Evolutionary conservation across 2,113 vertebrate genomes (phyloP), one percentile per base, ranked within the genome.

Genomic region (Menura novaehollandiae): DNA sequence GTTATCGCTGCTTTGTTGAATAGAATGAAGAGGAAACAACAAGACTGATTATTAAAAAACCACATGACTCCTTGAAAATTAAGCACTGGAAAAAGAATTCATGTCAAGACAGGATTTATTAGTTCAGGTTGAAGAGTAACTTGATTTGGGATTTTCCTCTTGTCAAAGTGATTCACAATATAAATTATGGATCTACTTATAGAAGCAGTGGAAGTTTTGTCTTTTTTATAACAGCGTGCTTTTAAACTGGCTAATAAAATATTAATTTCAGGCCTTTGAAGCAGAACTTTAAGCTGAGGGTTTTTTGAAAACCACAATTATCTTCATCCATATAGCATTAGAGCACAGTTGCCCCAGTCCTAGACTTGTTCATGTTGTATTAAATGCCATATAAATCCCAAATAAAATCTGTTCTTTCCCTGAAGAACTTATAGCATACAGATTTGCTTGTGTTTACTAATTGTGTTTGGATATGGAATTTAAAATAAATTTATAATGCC

Each of bases 41-140:
- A 18, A 93, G 84, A 53, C 62, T 77, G 95, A 77, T 95, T 63
- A 93, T 92, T 89, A 85, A 94, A 94, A 94, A 69, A 43, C 12
- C 96, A 86, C 93, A 94, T 59, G 89, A 81, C 85, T 97, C 84
- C 87, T 96, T 94, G 92, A 87, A 97, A 96, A 94, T 88, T 85
- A 92, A 95, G 63, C 89, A 67, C 73, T 85, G 90, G 75, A 83
- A 85, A 91, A 94, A 86, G 67, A 94, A 82, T 83, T 95, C 24
- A 5, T 89, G 85, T 95, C 89, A 97, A 78, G 77, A 27, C 39
- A 93, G 87, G 85, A 97, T 95, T 97, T 97, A 97, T 96, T 96
- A 88, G 63, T 79, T 62, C 73, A 89, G 74, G 69, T 80, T 96
- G 93, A 95, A 93, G 71, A 91, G 85, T 95, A 96, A 94, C 72